Evolutionary conservation across 2,113 vertebrate genomes (phyloP).

Genomic region (Rhadina sibilatrix): DNA sequence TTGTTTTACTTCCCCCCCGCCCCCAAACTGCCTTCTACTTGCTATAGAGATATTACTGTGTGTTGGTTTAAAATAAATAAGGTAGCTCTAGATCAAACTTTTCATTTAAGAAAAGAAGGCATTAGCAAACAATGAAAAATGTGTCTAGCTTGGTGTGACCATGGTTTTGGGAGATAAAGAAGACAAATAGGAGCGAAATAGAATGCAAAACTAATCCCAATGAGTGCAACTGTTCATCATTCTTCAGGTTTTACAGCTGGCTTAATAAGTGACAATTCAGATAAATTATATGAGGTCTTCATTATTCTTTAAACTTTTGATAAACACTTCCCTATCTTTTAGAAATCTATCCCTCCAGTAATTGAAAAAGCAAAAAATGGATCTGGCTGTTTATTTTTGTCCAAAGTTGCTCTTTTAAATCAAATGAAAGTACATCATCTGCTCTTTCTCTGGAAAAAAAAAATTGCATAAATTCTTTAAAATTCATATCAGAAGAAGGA

Average conservation of each 20-base stretch:
- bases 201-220: not conserved
- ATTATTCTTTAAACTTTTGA: not conserved
- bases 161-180: not conserved
- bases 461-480: not conserved
- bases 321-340: not conserved
- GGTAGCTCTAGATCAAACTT: not conserved
- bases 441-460: not conserved
- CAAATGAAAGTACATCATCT: not conserved
- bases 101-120: not conserved
- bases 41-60: not conserved
- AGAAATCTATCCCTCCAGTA: not conserved
- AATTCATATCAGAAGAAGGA: not conserved
- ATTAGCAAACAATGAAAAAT: not conserved
- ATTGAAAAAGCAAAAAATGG: not conserved
- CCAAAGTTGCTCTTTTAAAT: not conserved
- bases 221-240: not conserved
- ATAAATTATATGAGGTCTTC: not conserved
- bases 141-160: not conserved
- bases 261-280: not conserved
- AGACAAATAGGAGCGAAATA: not conserved
- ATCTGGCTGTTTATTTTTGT: not conserved
- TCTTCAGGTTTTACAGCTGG: not conserved
- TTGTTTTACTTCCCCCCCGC: not conserved
- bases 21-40: not conserved
- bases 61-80: not conserved